phyloP scores from a whole-genome alignment of 2,888 invertebrate genomes.

The Polydrusus pterygomalis region DNA sequence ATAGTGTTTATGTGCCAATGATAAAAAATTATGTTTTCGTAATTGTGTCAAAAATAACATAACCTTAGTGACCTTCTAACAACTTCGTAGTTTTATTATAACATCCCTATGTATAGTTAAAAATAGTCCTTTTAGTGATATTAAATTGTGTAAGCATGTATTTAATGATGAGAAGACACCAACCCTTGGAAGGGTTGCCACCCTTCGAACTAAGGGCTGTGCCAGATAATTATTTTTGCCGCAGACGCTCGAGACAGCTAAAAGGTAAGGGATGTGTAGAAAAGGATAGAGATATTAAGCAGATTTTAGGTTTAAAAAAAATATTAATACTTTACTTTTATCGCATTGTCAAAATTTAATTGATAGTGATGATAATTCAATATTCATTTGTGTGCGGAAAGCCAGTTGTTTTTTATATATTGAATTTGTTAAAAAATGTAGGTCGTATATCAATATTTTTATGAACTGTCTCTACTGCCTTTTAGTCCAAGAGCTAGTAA shows the following conservation, averaged over 20 bases:
- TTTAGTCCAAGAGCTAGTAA: too few species aligned
- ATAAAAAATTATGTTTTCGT: not conserved
- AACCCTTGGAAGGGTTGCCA: constrained; percentile 45
- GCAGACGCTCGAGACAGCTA: constrained; percentile 2
- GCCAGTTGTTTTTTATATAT: too few species aligned
- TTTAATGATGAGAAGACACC: constrained; percentile 36
- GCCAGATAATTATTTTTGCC: constrained; percentile 56
- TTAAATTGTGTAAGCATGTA: constrained; percentile 25
- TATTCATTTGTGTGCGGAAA: too few species aligned
- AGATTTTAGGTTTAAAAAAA: too few species aligned
- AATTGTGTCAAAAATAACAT: constrained; percentile 6
- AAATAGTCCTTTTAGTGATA: constrained; percentile 14
- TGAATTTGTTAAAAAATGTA: too few species aligned
- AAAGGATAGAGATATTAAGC: not conserved
- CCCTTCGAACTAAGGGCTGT: constrained; percentile 50
- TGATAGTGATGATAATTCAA: too few species aligned
- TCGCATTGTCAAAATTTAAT: too few species aligned
- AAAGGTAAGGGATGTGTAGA: constrained; percentile 31
- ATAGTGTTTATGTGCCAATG: constrained; percentile 14
- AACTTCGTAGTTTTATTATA: not conserved
- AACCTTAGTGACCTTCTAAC: constrained; percentile 10
- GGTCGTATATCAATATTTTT: too few species aligned
- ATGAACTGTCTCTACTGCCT: too few species aligned
- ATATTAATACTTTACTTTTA: too few species aligned
- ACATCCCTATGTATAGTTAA: not conserved